Evolutionary conservation across 2,113 vertebrate species (phyloP).

Genomic region (Scomber japonicus): DNA sequence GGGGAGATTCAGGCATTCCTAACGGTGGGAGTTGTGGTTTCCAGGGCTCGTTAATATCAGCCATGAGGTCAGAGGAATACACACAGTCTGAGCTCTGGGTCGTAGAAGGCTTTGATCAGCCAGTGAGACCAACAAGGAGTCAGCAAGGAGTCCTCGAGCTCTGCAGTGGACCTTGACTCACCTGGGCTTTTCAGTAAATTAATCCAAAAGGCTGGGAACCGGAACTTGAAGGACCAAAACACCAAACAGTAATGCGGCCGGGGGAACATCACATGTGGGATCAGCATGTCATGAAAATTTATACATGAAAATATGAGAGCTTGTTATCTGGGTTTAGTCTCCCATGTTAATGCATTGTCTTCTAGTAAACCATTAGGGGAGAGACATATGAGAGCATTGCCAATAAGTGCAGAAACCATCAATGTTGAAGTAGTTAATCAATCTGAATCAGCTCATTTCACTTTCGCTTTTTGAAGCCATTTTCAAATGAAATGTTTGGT

Average conservation of each 20-base stretch:
- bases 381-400: too few relatives aligned
- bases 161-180: slow-evolving; percentile 56
- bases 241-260: background rate
- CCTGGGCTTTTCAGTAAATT: slow-evolving; percentile 11
- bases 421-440: too few relatives aligned
- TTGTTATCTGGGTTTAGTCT: background rate
- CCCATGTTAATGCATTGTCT: background rate
- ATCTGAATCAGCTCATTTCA: too few relatives aligned
- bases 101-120: slow-evolving; percentile 70
- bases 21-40: slow-evolving; percentile 51
- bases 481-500: too few relatives aligned
- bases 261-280: background rate
- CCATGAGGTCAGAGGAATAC: slow-evolving; percentile 47
- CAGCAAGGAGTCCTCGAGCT: slow-evolving; percentile 23
- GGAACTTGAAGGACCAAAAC: background rate
- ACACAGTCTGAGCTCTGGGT: slow-evolving; percentile 24
- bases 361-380: background rate
- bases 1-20: slow-evolving; percentile 47
- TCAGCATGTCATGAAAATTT: background rate
- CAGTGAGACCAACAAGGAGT: slow-evolving; percentile 56
- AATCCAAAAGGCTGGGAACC: background rate
- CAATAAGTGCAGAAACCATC: too few relatives aligned
- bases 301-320: background rate
- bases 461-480: too few relatives aligned
- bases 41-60: slow-evolving; percentile 55